phyloP scores from a whole-genome alignment of 2,113 vertebrate species.

The Gracilinanus agilis region DNA sequence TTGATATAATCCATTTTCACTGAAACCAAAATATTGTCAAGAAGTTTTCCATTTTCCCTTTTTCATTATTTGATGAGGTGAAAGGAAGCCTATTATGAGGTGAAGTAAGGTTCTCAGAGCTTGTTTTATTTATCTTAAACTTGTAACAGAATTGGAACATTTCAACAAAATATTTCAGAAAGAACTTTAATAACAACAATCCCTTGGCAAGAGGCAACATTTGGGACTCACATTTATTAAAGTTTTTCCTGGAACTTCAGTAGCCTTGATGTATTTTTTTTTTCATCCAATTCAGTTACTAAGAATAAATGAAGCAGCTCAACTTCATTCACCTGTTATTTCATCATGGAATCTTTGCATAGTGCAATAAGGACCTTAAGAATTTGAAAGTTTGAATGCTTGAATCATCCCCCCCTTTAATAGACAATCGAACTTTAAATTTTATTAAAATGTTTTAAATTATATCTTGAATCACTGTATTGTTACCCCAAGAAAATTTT shows the following conservation, averaged over 20 bases:
- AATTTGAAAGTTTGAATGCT: not conserved
- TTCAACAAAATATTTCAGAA: not conserved
- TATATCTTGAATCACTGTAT: not conserved
- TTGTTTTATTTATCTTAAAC: conserved; percentile 31
- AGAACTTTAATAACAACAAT: not conserved
- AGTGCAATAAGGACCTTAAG: not conserved
- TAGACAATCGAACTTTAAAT: not conserved
- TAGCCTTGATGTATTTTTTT: not conserved
- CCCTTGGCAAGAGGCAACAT: not conserved
- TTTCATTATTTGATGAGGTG: conserved; percentile 51
- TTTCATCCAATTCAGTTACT: not conserved
- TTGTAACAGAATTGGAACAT: not conserved
- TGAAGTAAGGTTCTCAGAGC: not conserved
- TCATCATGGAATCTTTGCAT: not conserved
- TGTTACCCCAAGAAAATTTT: not conserved
- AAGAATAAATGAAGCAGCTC: not conserved
- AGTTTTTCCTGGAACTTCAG: conserved; percentile 1
- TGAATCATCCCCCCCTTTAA: not conserved
- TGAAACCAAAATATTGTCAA: conserved; percentile 46
- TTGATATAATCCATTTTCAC: conserved; percentile 43
- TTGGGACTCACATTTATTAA: not conserved
- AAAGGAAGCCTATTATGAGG: conserved; percentile 31
- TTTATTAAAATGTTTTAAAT: not conserved
- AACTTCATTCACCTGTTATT: not conserved
- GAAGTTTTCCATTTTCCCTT: conserved; percentile 17